phyloP scores from a whole-genome alignment of 2,797 vertebrate genomes.

The Enteromius thamalakanensis region DNA sequence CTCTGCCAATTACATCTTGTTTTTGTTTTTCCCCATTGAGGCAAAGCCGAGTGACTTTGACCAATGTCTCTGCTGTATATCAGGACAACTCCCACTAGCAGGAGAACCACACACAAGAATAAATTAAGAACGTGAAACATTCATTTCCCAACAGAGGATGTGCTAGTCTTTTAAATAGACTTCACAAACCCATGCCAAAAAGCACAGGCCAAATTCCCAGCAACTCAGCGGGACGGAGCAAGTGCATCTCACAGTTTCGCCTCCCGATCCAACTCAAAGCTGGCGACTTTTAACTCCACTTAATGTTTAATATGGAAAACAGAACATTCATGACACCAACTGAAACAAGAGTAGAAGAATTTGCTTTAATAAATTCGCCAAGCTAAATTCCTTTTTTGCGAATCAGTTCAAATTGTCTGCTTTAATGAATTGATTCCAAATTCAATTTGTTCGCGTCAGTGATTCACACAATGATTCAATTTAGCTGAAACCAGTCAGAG shows the following conservation, averaged over 20 bases:
- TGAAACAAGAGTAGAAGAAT: background rate
- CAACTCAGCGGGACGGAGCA: background rate
- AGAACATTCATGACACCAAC: background rate
- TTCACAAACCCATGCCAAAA: conserved; percentile 17
- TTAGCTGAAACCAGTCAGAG: too few species aligned
- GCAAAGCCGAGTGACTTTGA: conserved; percentile 73
- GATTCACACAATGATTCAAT: background rate
- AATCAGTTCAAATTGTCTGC: background rate
- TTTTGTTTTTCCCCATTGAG: conserved; percentile 72
- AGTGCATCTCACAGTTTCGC: conserved; percentile 1
- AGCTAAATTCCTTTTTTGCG: background rate
- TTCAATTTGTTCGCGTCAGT: background rate
- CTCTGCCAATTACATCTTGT: conserved; percentile 71
- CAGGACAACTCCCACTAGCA: conserved; percentile 47
- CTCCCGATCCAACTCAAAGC: background rate
- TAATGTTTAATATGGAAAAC: background rate
- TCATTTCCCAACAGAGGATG: conserved; percentile 69
- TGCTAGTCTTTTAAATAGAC: conserved; percentile 46
- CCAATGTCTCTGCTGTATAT: conserved; percentile 63
- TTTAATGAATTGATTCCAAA: background rate
- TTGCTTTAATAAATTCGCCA: background rate
- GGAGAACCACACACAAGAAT: conserved; percentile 58
- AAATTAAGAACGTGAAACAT: conserved; percentile 71
- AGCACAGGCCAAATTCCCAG: conserved; percentile 3
- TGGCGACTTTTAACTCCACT: background rate